These are phyloP conservation scores for Python bivittatus DNA, from an alignment of 2,113 vertebrate species.

Conservation along the genomic window DNA sequence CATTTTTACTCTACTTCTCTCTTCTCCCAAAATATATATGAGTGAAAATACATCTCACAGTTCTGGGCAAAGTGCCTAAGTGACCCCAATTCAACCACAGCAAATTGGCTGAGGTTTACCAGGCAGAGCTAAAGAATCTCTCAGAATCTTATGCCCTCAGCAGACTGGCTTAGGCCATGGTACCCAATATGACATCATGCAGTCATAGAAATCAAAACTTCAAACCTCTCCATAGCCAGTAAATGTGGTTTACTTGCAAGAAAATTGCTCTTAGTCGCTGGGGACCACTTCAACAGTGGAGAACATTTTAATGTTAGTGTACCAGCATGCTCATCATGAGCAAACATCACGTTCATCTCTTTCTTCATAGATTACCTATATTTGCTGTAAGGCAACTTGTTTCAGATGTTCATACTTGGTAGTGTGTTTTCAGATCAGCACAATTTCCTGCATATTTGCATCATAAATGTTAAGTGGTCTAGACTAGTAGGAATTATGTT, in stretches of 20 bases:
- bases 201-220: neutral
- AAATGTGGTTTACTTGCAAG: too few species aligned
- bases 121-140: neutral
- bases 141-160: neutral
- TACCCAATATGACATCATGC: conserved; percentile 1
- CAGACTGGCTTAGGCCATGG: neutral
- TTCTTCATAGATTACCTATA: too few species aligned
- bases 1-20: neutral
- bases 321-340: too few species aligned
- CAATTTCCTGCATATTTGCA: too few species aligned
- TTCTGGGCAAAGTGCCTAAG: conserved; percentile 17
- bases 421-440: neutral
- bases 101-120: conserved; percentile 10
- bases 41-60: neutral
- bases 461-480: too few species aligned
- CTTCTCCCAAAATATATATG: neutral
- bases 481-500: too few species aligned
- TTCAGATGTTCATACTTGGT: too few species aligned
- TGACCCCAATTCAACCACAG: conserved; percentile 20
- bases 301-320: too few species aligned
- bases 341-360: too few species aligned
- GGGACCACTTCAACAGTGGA: too few species aligned
- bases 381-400: too few species aligned
- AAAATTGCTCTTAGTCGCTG: neutral
- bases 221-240: too few species aligned